phyloP scores from a whole-genome alignment of 2,797 vertebrate species.

The Acanthis flammea region DNA sequence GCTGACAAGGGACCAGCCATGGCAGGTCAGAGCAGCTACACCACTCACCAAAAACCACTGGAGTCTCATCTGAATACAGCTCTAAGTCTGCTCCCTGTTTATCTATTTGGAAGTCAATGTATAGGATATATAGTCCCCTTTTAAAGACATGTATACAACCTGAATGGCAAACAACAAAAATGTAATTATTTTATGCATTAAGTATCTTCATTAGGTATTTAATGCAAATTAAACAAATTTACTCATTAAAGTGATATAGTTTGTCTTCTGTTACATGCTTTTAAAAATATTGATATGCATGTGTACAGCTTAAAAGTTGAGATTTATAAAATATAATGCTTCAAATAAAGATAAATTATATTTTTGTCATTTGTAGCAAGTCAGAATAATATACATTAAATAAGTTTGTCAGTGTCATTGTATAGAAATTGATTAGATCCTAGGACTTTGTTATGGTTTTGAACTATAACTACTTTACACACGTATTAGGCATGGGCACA shows the following conservation, averaged over 20 bases:
- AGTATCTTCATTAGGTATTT: background rate
- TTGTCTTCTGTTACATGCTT: background rate
- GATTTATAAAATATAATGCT: background rate
- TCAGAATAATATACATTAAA: background rate
- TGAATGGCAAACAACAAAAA: background rate
- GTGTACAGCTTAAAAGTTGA: background rate
- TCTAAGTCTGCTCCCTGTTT: background rate
- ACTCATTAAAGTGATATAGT: background rate
- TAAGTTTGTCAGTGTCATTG: background rate
- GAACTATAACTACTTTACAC: background rate
- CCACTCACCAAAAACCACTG: background rate
- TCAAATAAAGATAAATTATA: background rate
- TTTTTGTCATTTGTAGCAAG: background rate
- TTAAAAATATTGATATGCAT: background rate
- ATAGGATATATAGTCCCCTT: background rate
- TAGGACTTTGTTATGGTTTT: background rate
- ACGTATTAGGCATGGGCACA: background rate
- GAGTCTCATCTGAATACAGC: background rate
- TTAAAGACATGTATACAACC: background rate
- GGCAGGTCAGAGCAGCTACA: background rate
- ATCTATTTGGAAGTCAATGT: background rate
- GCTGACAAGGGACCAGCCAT: background rate
- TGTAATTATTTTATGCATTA: background rate
- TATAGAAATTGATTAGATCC: background rate
- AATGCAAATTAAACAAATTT: background rate